These are phyloP conservation scores for Falcunculus frontatus DNA, from an alignment of 2,113 vertebrate species.

Conservation along the genomic window DNA sequence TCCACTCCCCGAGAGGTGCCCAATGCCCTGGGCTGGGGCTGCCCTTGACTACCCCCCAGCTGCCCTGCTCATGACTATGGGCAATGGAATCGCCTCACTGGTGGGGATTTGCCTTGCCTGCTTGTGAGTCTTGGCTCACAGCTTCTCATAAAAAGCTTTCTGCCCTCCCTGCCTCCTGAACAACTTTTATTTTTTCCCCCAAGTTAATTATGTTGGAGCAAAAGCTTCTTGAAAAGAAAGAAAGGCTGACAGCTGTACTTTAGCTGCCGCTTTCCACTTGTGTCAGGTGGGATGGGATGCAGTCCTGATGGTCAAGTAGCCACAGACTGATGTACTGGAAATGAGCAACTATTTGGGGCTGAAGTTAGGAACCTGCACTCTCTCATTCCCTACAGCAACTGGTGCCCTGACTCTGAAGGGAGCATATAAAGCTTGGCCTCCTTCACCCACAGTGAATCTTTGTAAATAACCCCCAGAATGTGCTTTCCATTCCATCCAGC, in stretches of 20 bases:
- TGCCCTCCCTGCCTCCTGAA: background rate
- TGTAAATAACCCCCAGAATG: background rate
- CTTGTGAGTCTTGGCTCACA: background rate
- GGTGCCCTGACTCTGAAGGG: background rate
- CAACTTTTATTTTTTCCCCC: background rate
- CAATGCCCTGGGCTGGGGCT: background rate
- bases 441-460: background rate
- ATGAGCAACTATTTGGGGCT: background rate
- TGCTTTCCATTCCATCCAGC: background rate
- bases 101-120: background rate
- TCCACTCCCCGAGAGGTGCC: background rate
- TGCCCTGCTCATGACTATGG: background rate
- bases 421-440: background rate
- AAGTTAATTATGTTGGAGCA: background rate
- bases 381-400: background rate
- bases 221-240: background rate
- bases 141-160: background rate
- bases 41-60: background rate
- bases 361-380: background rate
- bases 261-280: background rate
- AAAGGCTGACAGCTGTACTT: background rate
- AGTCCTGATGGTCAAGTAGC: background rate
- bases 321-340: background rate
- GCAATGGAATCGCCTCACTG: fast-evolving
- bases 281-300: background rate